These are phyloP conservation scores for Xenopus laevis DNA, from an alignment of 2,113 vertebrate species.

Conservation along the genomic window DNA sequence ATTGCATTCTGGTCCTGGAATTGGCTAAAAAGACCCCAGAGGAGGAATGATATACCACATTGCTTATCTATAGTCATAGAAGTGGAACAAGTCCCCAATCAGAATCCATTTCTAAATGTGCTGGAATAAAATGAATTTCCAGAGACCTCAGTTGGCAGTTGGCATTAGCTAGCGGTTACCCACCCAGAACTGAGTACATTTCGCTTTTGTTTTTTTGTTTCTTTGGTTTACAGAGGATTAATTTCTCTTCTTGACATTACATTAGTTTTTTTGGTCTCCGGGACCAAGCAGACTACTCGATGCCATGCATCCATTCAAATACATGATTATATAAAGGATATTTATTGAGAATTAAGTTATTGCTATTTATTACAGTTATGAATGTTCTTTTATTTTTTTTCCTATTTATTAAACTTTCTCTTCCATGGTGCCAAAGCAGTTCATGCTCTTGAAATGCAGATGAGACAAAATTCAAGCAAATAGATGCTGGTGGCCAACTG, in stretches of 20 bases:
- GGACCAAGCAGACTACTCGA: slow-evolving; percentile 73
- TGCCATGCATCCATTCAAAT: slow-evolving; percentile 83
- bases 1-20: not conserved
- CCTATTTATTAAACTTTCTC: slow-evolving; percentile 88
- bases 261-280: slow-evolving; percentile 66
- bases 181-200: too few species aligned
- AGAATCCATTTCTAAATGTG: too few species aligned
- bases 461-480: slow-evolving; percentile 52
- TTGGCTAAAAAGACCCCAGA: not conserved
- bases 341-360: slow-evolving; percentile 99
- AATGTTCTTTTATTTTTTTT: slow-evolving; percentile 61
- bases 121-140: too few species aligned
- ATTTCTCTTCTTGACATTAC: slow-evolving; percentile 59
- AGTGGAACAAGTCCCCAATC: too few species aligned
- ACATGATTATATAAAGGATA: slow-evolving; percentile 84
- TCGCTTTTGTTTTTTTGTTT: not conserved
- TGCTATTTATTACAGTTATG: slow-evolving; percentile 97
- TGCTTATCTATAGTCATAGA: too few species aligned
- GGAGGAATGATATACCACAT: too few species aligned
- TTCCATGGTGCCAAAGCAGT: slow-evolving; percentile 85
- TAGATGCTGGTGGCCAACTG: slow-evolving; percentile 56
- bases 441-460: slow-evolving; percentile 63
- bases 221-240: slow-evolving; percentile 72
- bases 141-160: too few species aligned
- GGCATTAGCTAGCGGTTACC: too few species aligned